phyloP scores from a whole-genome alignment of 92 coral and sea anemone genomes.

The Blastomussa wellsi region DNA sequence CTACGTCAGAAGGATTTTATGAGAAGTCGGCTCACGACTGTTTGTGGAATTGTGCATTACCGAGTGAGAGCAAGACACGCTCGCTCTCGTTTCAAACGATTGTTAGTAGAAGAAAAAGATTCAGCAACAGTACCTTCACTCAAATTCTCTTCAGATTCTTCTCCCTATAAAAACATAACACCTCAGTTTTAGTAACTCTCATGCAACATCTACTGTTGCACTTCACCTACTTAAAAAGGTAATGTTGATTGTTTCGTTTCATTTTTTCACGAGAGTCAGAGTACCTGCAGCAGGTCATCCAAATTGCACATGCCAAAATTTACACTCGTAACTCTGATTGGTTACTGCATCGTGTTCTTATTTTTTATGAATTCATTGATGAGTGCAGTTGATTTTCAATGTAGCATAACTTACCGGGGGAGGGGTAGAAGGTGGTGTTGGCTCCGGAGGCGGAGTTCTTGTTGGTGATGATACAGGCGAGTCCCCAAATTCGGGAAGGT shows the following conservation, averaged over 20 bases:
- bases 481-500: constrained; percentile 87
- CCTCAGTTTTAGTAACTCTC: not conserved
- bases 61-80: too few relatives aligned
- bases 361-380: too few relatives aligned
- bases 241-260: too few relatives aligned
- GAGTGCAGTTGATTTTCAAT: not conserved
- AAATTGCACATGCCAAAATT: too few relatives aligned
- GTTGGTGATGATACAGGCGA: constrained; percentile 98
- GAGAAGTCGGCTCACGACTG: not conserved
- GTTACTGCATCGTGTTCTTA: too few relatives aligned
- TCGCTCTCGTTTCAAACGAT: not conserved
- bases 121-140: constrained; percentile 40
- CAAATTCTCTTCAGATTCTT: constrained; percentile 57
- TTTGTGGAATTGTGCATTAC: too few relatives aligned
- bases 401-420: constrained; percentile 67
- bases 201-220: too few relatives aligned
- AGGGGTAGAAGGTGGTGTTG: constrained; percentile 92
- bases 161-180: constrained; percentile 44
- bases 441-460: constrained; percentile 95
- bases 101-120: not conserved
- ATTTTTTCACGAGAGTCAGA: too few relatives aligned
- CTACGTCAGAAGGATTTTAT: not conserved
- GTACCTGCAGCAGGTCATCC: too few relatives aligned
- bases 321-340: too few relatives aligned
- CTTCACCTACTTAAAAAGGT: too few relatives aligned